Conservation (phyloP, 2,113 vertebrate genomes). For the Sturnus vulgaris region DNA sequence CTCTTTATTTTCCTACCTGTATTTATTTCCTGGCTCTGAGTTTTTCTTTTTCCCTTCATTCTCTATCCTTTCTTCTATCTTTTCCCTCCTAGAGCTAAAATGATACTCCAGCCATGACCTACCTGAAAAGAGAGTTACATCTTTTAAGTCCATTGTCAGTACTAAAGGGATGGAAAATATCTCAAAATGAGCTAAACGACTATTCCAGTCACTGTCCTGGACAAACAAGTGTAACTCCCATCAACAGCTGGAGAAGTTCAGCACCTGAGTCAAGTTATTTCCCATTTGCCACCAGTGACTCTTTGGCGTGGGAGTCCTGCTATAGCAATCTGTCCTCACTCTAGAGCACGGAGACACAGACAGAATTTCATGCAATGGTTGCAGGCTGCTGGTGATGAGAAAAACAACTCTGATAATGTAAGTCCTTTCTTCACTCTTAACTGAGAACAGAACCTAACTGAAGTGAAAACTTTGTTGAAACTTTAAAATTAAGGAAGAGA, state of each 20-base stretch:
- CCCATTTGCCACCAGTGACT: background rate
- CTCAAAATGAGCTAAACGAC: constrained; percentile 11
- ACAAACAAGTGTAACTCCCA: constrained; percentile 43
- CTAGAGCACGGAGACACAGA: background rate
- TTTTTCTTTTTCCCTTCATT: background rate
- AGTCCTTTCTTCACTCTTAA: background rate
- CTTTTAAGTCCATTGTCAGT: constrained; percentile 22
- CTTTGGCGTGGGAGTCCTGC: background rate
- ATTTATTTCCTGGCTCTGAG: background rate
- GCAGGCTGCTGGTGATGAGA: constrained; percentile 24
- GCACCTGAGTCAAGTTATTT: constrained; percentile 16
- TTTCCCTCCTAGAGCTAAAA: constrained; percentile 4
- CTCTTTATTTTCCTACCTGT: background rate
- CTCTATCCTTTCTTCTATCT: background rate
- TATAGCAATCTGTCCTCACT: background rate
- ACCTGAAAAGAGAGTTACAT: constrained; percentile 12
- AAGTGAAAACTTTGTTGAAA: background rate
- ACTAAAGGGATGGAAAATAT: constrained; percentile 6
- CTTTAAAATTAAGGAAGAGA: background rate
- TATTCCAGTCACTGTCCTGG: constrained; percentile 24
- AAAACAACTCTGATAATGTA: background rate
- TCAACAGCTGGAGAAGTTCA: constrained; percentile 31
- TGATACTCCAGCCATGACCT: background rate
- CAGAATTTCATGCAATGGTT: background rate
- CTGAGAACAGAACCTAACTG: background rate